Base-by-base conservation (phyloP, 1,140 invertebrate species). In the Vanessa atalanta region DNA sequence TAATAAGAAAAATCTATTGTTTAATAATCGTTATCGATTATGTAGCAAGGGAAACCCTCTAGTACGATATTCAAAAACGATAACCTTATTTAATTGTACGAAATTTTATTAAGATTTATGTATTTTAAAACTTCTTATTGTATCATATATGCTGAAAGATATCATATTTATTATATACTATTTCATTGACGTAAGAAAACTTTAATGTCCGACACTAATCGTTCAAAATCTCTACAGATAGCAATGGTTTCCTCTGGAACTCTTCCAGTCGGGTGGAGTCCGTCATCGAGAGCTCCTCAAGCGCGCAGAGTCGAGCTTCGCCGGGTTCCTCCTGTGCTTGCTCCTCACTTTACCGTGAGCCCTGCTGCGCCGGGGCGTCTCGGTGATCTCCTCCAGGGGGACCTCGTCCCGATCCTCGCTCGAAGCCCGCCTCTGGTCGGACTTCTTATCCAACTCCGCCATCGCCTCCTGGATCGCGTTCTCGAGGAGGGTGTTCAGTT, bases 391-490 rank as follows among this genome's bases (percentile, higher is more conserved):
- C 8, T 53, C 79, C 63, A 16, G 75, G 64, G 66, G 57, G 76
- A 60, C 43, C 64, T 20, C 63, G 31, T 31, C 70, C 57, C 26
- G 53, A 26, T 48, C 69, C 11, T 43, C 66, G 48, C 68, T 68
- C 11, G 51, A 72, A 1, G 48, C 69, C 9, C 55, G 69, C 31
- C 65, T 67, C 5, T 47, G 65, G 64, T 87, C 86, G 50, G 85
- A 84, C 69, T 92, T 94, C 82, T 95, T 94, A 87, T 97, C 96
- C 79, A 98, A 91, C 87, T 97, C 97, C 71, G 95, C 94, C 97
- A 98, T 97, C 65, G 97, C 97, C 93, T 98, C 97, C 93, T 98
- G 97, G 86, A 98, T 98, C 60, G 97, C 97, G 85, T 96, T 96
- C 92, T 98, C 97, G 81, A 98, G 92, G 86, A 97, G 95, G 80